Evolutionary conservation across 92 coral and sea anemone species (phyloP), one percentile per base, ranked within the genome.

Genomic region (Zoanthus sociatus): DNA sequence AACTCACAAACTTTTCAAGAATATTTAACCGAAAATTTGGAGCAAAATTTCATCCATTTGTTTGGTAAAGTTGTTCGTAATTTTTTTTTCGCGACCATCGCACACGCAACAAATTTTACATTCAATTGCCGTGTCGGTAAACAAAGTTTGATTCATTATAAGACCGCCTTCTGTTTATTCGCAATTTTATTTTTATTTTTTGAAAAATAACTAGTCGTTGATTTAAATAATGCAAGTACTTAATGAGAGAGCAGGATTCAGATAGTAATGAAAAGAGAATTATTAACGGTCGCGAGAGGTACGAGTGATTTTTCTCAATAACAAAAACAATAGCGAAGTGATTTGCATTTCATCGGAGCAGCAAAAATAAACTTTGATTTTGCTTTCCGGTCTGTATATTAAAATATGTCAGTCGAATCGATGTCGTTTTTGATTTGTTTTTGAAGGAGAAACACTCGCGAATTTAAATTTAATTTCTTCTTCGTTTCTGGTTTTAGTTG

Each of bases 51-150:
- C 82, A 73, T 69, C 33, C 56, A 79, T 60, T 31, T 76, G 76
- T 79, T 67, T 31, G 5, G 81, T 17, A 71, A 69, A 51, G 20
- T 58, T 84, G 11, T 71, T 56, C 21, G 67, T 68, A 68, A 76
- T 74, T 92, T 87, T 74, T 78, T 90, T 84, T 86, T 86, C 87
- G 71, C 72, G 67, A 66, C 37, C 85, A 72, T 91, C 83, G 88
- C 96, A 88, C 90, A 82, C 91, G 89, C 91, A 87, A 92, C 90
- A 87, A 90, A 92, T 77, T 93, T 93, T 95, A 87, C 88, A 95
- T 92, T 95, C 96, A 88, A 60, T 64, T 68, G 93, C 94, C 95
- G 90, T 91, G 88, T 93, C 91, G 87, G 95, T 95, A 95, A 95
- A 95, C 98, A 95, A 89, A 76, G 91, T 87, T 92, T 92, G 90